Conservation (phyloP, 2,113 vertebrate genomes). For the Caloenas nicobarica region DNA sequence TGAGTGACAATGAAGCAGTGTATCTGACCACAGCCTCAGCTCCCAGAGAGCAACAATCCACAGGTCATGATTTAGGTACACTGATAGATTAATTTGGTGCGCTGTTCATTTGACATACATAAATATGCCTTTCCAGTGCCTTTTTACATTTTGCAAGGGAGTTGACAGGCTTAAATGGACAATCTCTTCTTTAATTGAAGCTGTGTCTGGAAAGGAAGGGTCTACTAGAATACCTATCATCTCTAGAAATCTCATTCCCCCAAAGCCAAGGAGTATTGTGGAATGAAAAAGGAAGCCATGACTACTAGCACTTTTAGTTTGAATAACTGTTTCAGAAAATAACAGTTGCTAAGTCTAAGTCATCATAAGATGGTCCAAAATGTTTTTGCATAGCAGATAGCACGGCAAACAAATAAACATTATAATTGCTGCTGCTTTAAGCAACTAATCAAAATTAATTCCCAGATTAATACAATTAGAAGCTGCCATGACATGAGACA, state of each 20-base stretch:
- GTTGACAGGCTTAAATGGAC: background rate
- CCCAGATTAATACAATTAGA: background rate
- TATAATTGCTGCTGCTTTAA: background rate
- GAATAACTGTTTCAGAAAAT: background rate
- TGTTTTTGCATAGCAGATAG: background rate
- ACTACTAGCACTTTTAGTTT: background rate
- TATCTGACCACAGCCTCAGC: background rate
- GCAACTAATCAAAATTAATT: background rate
- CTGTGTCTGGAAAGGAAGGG: background rate
- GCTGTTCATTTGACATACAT: background rate
- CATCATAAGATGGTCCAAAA: background rate
- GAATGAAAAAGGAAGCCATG: background rate
- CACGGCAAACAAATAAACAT: background rate
- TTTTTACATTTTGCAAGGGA: background rate
- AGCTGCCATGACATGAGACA: background rate
- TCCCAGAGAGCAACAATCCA: background rate
- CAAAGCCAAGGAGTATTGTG: background rate
- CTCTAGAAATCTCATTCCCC: background rate
- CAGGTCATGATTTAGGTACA: background rate
- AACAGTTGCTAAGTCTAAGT: background rate
- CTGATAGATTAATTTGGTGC: background rate
- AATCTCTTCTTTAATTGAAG: background rate
- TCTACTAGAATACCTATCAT: background rate
- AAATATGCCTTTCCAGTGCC: background rate
- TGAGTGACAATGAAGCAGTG: background rate